These are phyloP conservation scores for Aleadryas rufinucha DNA, from an alignment of 2,113 vertebrate genomes.

Conservation along the genomic window DNA sequence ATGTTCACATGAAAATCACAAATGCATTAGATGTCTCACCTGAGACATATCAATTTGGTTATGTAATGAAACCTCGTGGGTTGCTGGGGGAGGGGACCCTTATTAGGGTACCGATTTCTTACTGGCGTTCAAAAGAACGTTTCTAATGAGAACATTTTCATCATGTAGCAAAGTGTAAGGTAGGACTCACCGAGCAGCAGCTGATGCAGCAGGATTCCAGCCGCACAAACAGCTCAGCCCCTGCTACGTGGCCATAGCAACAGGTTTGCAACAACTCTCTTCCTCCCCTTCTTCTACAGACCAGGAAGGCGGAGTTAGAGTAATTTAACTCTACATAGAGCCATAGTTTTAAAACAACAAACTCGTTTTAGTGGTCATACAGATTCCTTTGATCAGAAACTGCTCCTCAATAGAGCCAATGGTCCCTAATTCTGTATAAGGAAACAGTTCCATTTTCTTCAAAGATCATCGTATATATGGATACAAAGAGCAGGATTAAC, in stretches of 20 bases:
- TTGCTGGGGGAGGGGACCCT: not conserved
- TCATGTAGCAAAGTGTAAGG: not conserved
- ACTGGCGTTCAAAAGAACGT: not conserved
- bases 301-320: not conserved
- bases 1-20: not conserved
- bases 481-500: not conserved
- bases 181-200: slow-evolving; percentile 35
- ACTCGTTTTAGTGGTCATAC: not conserved
- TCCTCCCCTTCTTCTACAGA: not conserved
- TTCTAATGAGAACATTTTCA: not conserved
- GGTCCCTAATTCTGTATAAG: not conserved
- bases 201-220: slow-evolving; percentile 12
- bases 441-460: not conserved
- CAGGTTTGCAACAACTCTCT: not conserved
- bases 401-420: not conserved
- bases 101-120: not conserved
- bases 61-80: slow-evolving; percentile 15
- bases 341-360: not conserved
- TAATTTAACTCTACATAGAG: not conserved
- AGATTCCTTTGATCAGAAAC: not conserved
- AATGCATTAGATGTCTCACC: not conserved
- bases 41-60: slow-evolving; percentile 17
- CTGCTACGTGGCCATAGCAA: slow-evolving; percentile 54
- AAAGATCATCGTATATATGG: not conserved
- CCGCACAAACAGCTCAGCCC: not conserved